Conservation (phyloP, 2,888 invertebrate genomes). For the Pseudococcus viburni region DNA sequence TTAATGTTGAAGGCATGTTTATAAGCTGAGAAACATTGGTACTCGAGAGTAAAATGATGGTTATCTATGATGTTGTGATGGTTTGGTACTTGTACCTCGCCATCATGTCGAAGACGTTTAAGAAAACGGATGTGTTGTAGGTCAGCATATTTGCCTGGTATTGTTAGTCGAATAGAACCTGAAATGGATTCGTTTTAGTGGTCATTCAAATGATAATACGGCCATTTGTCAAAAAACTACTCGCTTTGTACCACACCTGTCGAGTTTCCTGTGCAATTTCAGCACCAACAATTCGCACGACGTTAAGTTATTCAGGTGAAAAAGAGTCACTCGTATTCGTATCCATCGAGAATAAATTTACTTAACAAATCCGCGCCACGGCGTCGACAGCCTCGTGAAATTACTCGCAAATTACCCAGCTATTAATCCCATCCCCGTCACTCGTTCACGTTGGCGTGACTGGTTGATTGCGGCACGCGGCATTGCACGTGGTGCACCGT, state of each 20-base stretch:
- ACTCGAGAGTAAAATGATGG: not conserved
- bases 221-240: conserved; percentile 29
- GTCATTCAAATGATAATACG: conserved; percentile 47
- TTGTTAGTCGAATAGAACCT: conserved; percentile 16
- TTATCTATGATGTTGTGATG: not conserved
- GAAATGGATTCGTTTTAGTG: conserved; percentile 39
- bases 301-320: not conserved
- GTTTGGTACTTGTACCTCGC: not conserved
- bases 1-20: not conserved
- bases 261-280: conserved; percentile 6
- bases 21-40: conserved; percentile 1
- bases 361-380: not conserved
- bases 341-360: not conserved
- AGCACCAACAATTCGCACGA: not conserved
- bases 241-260: conserved; percentile 20
- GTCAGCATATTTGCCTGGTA: conserved; percentile 27
- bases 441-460: conserved; percentile 4
- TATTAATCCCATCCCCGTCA: not conserved
- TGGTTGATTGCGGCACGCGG: conserved; percentile 46
- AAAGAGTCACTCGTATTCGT: not conserved
- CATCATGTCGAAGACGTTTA: not conserved
- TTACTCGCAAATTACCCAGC: conserved; percentile 12
- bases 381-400: not conserved
- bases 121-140: conserved; percentile 46
- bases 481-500: conserved; percentile 28